These are phyloP conservation scores for Hydroisotoma schaefferi DNA, from an alignment of 2,888 invertebrate genomes.

Conservation along the genomic window DNA sequence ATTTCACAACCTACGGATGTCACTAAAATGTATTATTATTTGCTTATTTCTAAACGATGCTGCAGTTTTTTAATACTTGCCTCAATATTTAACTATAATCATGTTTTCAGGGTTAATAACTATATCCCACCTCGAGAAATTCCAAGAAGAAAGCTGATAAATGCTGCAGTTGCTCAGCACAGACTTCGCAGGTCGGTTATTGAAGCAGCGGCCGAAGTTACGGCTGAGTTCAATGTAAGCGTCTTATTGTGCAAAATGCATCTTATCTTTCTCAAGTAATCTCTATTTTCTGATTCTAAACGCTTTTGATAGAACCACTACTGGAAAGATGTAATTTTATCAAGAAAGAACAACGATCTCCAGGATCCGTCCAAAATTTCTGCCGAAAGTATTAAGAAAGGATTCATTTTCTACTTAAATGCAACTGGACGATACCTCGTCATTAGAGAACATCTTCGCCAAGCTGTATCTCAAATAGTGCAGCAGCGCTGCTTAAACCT, in stretches of 20 bases:
- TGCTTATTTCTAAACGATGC: too few relatives aligned
- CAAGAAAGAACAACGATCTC: background rate
- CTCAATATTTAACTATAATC: too few relatives aligned
- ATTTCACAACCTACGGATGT: slow-evolving; percentile 14
- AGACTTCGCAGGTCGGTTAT: slow-evolving; percentile 33
- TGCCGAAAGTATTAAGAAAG: slow-evolving; percentile 33
- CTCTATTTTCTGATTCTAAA: background rate
- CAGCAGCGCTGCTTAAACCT: slow-evolving; percentile 35
- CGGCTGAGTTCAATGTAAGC: slow-evolving; percentile 38
- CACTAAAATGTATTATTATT: slow-evolving; percentile 18
- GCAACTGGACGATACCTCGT: slow-evolving; percentile 39
- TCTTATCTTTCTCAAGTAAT: background rate
- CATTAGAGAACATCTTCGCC: slow-evolving; percentile 38
- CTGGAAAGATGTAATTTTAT: slow-evolving; percentile 26
- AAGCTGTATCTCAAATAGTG: slow-evolving; percentile 33
- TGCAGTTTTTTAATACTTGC: too few relatives aligned
- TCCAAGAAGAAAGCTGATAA: slow-evolving; percentile 21
- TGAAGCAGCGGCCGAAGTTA: slow-evolving; percentile 39
- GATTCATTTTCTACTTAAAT: slow-evolving; percentile 43
- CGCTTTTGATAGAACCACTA: slow-evolving; percentile 14
- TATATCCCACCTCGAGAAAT: slow-evolving; percentile 20
- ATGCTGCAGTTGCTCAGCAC: slow-evolving; percentile 28
- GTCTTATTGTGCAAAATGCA: too few relatives aligned
- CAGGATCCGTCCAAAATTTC: background rate
- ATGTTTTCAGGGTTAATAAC: slow-evolving; percentile 9